Evolutionary conservation across 2,113 vertebrate genomes (phyloP).

Genomic region (Dendropsophus ebraccatus): DNA sequence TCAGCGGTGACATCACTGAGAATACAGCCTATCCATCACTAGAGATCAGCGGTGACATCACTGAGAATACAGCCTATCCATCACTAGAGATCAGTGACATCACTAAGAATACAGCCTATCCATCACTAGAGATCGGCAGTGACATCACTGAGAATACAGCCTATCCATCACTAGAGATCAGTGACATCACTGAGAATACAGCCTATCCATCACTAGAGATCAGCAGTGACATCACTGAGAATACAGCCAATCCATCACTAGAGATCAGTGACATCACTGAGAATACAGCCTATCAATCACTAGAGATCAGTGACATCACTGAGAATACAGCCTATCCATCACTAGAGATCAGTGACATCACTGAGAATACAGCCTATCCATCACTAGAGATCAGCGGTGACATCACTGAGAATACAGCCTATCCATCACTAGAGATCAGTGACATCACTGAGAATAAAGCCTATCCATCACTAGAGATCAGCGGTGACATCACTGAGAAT

Average conservation of each 20-base stretch:
- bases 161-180: background rate
- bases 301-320: background rate
- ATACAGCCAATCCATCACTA: background rate
- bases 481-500: constrained; percentile 1
- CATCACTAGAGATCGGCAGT: background rate
- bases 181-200: constrained; percentile 5
- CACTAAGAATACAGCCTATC: background rate
- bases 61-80: background rate
- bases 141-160: background rate
- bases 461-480: background rate
- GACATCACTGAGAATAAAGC: background rate
- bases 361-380: background rate
- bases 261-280: background rate
- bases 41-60: background rate
- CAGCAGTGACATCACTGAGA: background rate
- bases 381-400: background rate
- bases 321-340: background rate
- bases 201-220: background rate
- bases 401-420: background rate
- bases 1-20: too few species aligned
- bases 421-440: background rate
- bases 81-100: background rate
- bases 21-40: background rate
- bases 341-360: background rate
- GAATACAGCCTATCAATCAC: background rate